These are phyloP conservation scores for Clostera curtula DNA, from an alignment of 2,888 invertebrate species.

Conservation along the genomic window DNA sequence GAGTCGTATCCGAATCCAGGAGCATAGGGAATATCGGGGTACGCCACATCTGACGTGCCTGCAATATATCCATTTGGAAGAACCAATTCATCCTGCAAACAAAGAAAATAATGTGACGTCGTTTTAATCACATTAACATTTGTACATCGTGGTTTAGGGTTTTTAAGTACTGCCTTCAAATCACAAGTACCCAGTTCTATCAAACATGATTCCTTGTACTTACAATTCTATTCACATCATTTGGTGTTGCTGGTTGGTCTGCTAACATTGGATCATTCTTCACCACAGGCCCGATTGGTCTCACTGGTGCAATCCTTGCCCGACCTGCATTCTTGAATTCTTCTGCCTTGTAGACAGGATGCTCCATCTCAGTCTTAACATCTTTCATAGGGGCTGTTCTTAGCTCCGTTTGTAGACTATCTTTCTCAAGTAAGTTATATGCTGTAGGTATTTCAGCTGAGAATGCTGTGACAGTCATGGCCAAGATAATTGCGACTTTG, in stretches of 20 bases:
- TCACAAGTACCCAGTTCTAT: too few species aligned
- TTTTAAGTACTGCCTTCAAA: too few species aligned
- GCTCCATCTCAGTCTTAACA: slow-evolving; percentile 25
- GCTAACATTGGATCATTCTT: slow-evolving; percentile 58
- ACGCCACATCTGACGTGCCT: slow-evolving; percentile 43
- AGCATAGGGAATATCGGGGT: slow-evolving; percentile 60
- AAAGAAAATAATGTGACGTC: too few species aligned
- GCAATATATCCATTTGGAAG: slow-evolving; percentile 42
- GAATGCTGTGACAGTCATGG: slow-evolving; percentile 26
- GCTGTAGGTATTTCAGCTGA: slow-evolving; percentile 46
- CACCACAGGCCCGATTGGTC: slow-evolving; percentile 37
- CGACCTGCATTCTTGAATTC: slow-evolving; percentile 39
- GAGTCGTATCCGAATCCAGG: slow-evolving; percentile 54
- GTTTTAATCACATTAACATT: too few species aligned
- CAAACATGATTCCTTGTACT: slow-evolving; percentile 21
- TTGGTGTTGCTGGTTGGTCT: slow-evolving; percentile 39
- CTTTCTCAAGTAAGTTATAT: slow-evolving; percentile 36
- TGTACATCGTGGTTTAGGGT: too few species aligned
- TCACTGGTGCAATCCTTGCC: slow-evolving; percentile 47
- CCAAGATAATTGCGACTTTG: slow-evolving; percentile 27
- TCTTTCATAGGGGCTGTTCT: slow-evolving; percentile 36
- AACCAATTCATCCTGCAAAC: slow-evolving; percentile 37
- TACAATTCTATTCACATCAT: slow-evolving; percentile 53
- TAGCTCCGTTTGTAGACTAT: slow-evolving; percentile 37
- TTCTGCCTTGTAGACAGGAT: slow-evolving; percentile 50